Evolutionary conservation across 2,113 vertebrate species (phyloP).

Genomic region (Periophthalmus modestus): DNA sequence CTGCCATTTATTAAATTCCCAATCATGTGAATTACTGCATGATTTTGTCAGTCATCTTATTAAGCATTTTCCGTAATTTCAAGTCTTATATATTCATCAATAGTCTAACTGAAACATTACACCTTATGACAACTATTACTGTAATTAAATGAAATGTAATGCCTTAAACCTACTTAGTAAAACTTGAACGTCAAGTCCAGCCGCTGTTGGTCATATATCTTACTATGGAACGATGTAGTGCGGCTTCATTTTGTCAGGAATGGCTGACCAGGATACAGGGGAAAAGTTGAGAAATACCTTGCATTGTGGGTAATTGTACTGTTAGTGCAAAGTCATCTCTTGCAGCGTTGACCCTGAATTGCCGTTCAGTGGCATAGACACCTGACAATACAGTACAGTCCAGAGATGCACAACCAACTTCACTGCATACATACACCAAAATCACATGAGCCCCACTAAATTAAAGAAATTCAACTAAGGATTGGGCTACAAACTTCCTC

Average conservation of each 20-base stretch:
- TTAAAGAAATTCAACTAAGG: slow-evolving; percentile 9
- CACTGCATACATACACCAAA: slow-evolving; percentile 25
- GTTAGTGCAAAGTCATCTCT: slow-evolving; percentile 62
- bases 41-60: neutral
- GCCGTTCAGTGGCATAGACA: slow-evolving; percentile 37
- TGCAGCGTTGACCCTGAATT: slow-evolving; percentile 40
- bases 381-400: slow-evolving; percentile 55
- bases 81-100: too few species aligned
- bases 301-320: slow-evolving; percentile 43
- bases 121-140: too few species aligned
- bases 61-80: too few species aligned
- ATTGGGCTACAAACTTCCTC: slow-evolving; percentile 60
- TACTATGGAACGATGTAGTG: too few species aligned
- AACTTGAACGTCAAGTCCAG: neutral
- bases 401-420: slow-evolving; percentile 36
- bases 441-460: slow-evolving; percentile 41
- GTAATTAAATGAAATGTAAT: too few species aligned
- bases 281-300: slow-evolving; percentile 36
- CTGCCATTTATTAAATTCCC: neutral
- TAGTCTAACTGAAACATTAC: too few species aligned
- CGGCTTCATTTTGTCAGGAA: too few species aligned
- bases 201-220: too few species aligned
- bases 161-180: too few species aligned
- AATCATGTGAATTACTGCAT: neutral
- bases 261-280: slow-evolving; percentile 1